phyloP scores from a whole-genome alignment of 2,888 invertebrate genomes.

The Seira musarum region DNA sequence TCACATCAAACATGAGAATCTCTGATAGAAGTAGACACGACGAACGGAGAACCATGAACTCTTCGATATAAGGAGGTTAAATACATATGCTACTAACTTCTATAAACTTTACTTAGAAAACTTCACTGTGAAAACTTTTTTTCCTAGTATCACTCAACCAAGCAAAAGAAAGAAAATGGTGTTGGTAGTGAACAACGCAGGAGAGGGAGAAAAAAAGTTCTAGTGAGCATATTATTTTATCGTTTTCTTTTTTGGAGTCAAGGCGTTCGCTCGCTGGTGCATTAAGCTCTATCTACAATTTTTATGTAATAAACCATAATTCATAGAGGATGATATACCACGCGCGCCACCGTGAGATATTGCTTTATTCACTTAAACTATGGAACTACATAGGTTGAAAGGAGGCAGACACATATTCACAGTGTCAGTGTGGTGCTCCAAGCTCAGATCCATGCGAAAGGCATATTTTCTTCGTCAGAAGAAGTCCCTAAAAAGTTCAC shows the following conservation, averaged over 20 bases:
- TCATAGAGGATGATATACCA: slow-evolving; percentile 33
- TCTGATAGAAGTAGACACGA: slow-evolving; percentile 16
- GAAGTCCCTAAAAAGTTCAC: slow-evolving; percentile 5
- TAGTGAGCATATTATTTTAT: slow-evolving; percentile 20
- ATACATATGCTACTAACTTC: neutral
- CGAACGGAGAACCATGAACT: neutral
- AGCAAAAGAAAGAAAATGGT: slow-evolving; percentile 9
- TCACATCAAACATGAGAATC: slow-evolving; percentile 11
- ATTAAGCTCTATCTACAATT: slow-evolving; percentile 18
- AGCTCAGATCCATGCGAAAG: neutral
- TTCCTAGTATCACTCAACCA: slow-evolving; percentile 37
- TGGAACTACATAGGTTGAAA: neutral
- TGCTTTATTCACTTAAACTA: slow-evolving; percentile 19
- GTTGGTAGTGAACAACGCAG: slow-evolving; percentile 14
- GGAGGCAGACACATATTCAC: neutral
- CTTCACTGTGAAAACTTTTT: slow-evolving; percentile 35
- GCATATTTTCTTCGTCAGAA: neutral
- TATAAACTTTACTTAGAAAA: neutral
- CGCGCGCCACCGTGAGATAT: slow-evolving; percentile 23
- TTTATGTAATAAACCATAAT: slow-evolving; percentile 39
- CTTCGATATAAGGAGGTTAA: neutral
- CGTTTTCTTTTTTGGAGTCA: slow-evolving; percentile 19
- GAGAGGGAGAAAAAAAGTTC: slow-evolving; percentile 9
- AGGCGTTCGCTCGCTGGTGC: slow-evolving; percentile 15
- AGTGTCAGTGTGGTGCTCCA: slow-evolving; percentile 6